Evolutionary conservation across 2,113 vertebrate species (phyloP).

Genomic region (Siniperca chuatsi): DNA sequence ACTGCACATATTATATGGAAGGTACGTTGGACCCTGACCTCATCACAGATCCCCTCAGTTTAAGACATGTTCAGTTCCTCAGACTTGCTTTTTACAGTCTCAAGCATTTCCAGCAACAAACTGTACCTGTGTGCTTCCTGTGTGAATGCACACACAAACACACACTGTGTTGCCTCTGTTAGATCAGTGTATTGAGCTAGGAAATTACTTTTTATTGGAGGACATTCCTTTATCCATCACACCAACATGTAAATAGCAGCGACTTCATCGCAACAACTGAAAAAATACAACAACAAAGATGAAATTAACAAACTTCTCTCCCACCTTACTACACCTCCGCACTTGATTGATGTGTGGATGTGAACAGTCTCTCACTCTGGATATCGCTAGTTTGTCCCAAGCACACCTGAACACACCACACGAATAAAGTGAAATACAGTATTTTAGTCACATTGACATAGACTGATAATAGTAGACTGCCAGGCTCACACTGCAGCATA

Average conservation of each 20-base stretch:
- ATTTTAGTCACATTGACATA: background rate
- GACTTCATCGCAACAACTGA: constrained; percentile 19
- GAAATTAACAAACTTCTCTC: background rate
- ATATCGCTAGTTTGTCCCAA: background rate
- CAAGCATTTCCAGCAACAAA: constrained; percentile 1
- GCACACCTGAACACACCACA: background rate
- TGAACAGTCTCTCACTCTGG: background rate
- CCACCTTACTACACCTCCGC: background rate
- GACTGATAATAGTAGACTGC: too few species aligned
- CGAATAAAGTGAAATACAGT: background rate
- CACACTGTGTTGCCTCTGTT: background rate
- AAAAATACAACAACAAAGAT: constrained; percentile 11
- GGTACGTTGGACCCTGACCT: background rate
- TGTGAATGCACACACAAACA: background rate
- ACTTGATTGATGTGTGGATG: background rate
- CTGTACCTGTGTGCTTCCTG: constrained; percentile 2
- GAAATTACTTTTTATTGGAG: constrained; percentile 54
- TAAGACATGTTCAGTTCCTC: background rate
- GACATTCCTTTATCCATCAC: constrained; percentile 40
- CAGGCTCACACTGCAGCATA: background rate
- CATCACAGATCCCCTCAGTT: background rate
- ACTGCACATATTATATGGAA: background rate
- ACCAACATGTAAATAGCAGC: constrained; percentile 22
- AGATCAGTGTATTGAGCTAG: constrained; percentile 49
- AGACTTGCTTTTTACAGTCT: constrained; percentile 8